Evolutionary conservation across 2,888 invertebrate species (phyloP), one percentile per base, ranked within the genome.

Genomic region (Nemoura dubitans): DNA sequence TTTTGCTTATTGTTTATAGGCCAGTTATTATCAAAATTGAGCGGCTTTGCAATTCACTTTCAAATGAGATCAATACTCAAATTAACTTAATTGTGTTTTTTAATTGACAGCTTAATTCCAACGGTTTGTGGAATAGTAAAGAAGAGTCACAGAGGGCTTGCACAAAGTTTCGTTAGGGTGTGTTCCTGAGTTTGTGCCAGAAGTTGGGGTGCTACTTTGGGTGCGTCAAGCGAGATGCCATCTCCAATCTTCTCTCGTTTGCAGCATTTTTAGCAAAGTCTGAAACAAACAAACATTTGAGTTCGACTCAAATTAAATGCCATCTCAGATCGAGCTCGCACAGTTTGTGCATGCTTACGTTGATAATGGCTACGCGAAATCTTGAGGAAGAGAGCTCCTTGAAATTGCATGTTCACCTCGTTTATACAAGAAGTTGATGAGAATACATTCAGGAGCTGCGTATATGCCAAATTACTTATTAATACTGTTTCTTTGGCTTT

Each of bases 1-100:
- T 10, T 21, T 78, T 5, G 1, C 25, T 78, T 26, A 14, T 2
- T 10, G 78, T 26, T 78, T 78, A 7, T 78, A 78, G 78, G 78
- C 29, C 78, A 10, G 29, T 78, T 78, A 6, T 36, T 36, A 6
- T 78, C 78, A 28, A 78, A 78, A 78, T 78, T 78, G 29, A 78
- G 29, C 78, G 78, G 2, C 25, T 26, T 28, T 26, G n/a, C 2
- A 7, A 5, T 77, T 21, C 1, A 16, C 16, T 59, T 10, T 59
- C 14, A 21, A 1, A 59, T 59, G 21, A 10, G 27, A 14, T 28
- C 1, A 76, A 16, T 26, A 26, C n/a, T 14, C 7, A 78, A 78
- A 78, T 14, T 1, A 26, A 78, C n/a, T n/a, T n/a, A 78, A 2
- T 10, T 28, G 29, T 14, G 25, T 7, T 10, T 36, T 2, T 10